Evolutionary conservation across 92 coral and sea anemone species (phyloP), one percentile per base, ranked within the genome.

Genomic region (Heteractis magnifica): DNA sequence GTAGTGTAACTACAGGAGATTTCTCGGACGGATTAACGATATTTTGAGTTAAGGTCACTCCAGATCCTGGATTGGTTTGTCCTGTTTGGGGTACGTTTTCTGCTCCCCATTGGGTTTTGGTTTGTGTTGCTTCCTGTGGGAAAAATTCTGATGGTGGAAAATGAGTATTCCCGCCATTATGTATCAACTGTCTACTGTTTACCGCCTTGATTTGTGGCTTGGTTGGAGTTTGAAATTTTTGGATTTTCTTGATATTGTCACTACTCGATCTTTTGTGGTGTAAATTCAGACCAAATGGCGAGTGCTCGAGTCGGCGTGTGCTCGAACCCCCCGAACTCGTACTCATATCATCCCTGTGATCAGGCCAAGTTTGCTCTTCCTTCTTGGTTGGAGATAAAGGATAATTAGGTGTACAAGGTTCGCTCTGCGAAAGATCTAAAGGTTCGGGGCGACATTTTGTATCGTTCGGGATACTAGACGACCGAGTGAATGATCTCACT

Each of bases 111-210:
- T 89, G 99, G 6, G 97, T 26, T 65, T 85, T 91, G 60, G 93
- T 75, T 84, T 91, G 93, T 50, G 88, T 85, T 18, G 98, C 98
- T 76, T 94, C 98, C 52, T 92, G 98, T 8, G 98, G 98, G 75
- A 94, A 94, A 60, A 94, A 85, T 77, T 87, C 98, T 18, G 98
- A 94, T 15, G 84, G 95, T 13, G 98, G 89, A 85, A 94, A 87
- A 56, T 85, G 91, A 13, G 90, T 81, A 79, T 84, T 88, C 15
- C 84, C 82, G 65, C 90, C 91, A 49, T 91, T 82, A 76, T 75
- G 84, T 52, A 90, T 13, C 10, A 83, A 87, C 52, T 94, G 92
- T 78, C 87, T 86, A 60, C 86, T 85, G 77, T 56, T 90, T 52
- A 93, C 68, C 0, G 87, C 76, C 14, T 90, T 86, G 8, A 84